Base-by-base conservation (phyloP, 2,797 vertebrate genomes). In the Mormyrus proboscirostris region DNA sequence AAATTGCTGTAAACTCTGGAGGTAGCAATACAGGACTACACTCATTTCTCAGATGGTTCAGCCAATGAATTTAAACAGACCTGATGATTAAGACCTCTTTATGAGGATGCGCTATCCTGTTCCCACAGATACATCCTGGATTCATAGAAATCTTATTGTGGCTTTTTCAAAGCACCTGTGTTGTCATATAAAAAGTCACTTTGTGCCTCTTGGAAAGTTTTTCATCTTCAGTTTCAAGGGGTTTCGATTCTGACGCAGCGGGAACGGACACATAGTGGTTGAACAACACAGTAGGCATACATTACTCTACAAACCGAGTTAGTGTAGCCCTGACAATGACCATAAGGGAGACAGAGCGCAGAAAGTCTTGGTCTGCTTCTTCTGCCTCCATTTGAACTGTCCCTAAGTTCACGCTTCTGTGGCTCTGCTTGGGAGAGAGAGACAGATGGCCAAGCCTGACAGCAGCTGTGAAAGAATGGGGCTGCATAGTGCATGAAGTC, bases 401-500 rank as follows among this genome's bases (percentile, higher is more conserved):
- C 49, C 65, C 14, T 29, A 19, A 12, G 41, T 79, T 79, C 25
- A 33, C 8, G 50, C 33, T 33, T 38, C 47, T 51, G 62, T 33
- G 14, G 19, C 14, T 49, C 69, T 47, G 22, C 25, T 22, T 38
- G 79, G 82, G 22, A 33, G 38, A 86, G 49, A 90, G 92, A 93
- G 94, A 92, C 92, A 94, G 93, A 94, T 93, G 94, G 94, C 91
- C 89, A 90, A 88, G 87, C 91, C 91, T 91, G 91, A 91, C 92
- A 90, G 90, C 76, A 88, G 59, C 50, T 89, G 49, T 38, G 89
- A 90, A 90, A 90, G 88, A 90, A 91, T 88, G 84, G 91, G 93
- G 92, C 92, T 90, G 93, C 59, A 90, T 90, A 92, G 93, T 89
- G 92, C 94, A 94, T 94, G 93, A 95, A 92, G 92, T 94, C 93